phyloP scores from a whole-genome alignment of 2,888 invertebrate genomes.

The Linnaemya vulpina region DNA sequence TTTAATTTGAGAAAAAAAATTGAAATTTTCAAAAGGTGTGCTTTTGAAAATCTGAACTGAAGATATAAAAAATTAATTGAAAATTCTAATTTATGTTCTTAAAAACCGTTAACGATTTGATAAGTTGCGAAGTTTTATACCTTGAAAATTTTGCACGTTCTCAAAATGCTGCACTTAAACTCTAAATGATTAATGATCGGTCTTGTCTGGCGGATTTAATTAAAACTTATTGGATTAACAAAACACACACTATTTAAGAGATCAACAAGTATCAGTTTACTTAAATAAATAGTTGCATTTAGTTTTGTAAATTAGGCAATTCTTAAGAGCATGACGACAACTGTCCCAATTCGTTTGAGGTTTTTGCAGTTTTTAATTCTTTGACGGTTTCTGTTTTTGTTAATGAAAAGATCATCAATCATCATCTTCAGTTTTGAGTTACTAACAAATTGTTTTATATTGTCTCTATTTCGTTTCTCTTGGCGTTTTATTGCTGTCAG shows the following conservation, averaged over 20 bases:
- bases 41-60: not conserved
- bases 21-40: not conserved
- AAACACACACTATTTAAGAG: slow-evolving; percentile 10
- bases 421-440: slow-evolving; percentile 52
- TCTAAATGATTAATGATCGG: slow-evolving; percentile 56
- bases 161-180: not conserved
- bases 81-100: slow-evolving; percentile 25
- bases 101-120: slow-evolving; percentile 30
- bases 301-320: slow-evolving; percentile 1
- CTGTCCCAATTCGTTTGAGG: slow-evolving; percentile 49
- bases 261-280: slow-evolving; percentile 32
- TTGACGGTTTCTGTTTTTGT: slow-evolving; percentile 21
- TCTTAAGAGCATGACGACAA: not conserved
- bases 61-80: slow-evolving; percentile 11
- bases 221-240: slow-evolving; percentile 58
- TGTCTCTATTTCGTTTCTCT: not conserved
- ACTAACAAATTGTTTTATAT: slow-evolving; percentile 41
- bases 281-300: slow-evolving; percentile 17
- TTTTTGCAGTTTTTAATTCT: slow-evolving; percentile 5
- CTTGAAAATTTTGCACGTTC: too few species aligned
- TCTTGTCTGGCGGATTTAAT: slow-evolving; percentile 52
- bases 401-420: slow-evolving; percentile 63
- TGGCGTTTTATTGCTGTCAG: slow-evolving; percentile 42
- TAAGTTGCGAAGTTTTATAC: slow-evolving; percentile 46
- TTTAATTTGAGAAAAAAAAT: slow-evolving; percentile 16